Evolutionary conservation across 2,797 vertebrate genomes (phyloP).

Genomic region (Discoglossus pictus): DNA sequence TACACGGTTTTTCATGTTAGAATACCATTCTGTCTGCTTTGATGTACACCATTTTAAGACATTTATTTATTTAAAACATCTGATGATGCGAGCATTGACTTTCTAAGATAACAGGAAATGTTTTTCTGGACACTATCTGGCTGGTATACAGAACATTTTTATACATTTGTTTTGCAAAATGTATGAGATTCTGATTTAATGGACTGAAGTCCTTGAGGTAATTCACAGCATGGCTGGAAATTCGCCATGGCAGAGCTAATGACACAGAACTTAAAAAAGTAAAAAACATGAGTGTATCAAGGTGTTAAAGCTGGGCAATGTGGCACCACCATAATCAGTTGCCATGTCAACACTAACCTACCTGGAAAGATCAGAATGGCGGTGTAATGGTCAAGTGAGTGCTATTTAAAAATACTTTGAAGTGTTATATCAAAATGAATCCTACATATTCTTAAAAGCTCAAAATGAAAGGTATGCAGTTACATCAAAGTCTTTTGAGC

Average conservation of each 20-base stretch:
- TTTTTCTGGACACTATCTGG: no score
- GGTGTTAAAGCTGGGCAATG: conserved; percentile 32
- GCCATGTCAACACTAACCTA: conserved; percentile 23
- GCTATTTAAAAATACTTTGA: neutral
- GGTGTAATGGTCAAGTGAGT: rapidly evolving
- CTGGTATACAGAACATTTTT: neutral
- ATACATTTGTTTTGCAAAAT: neutral
- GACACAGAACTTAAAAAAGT: conserved; percentile 39
- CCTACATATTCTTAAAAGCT: no score
- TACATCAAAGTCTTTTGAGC: no score
- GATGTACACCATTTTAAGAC: no score
- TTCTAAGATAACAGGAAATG: no score
- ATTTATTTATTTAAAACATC: no score
- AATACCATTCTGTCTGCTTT: no score
- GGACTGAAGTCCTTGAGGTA: conserved; percentile 25
- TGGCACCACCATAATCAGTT: conserved; percentile 18
- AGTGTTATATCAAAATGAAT: neutral
- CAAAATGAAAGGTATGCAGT: no score
- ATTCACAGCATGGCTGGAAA: conserved; percentile 48
- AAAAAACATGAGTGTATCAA: neutral
- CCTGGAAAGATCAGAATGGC: conserved; percentile 11
- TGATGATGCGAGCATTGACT: no score
- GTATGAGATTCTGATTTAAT: conserved; percentile 44
- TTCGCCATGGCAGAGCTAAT: conserved; percentile 35
- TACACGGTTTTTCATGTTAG: no score